Percentiles rank a stretch among this genome's conserved stretches.
Conservation (phyloP, 2,797 vertebrate species). For the Etheostoma perlongum region DNA sequence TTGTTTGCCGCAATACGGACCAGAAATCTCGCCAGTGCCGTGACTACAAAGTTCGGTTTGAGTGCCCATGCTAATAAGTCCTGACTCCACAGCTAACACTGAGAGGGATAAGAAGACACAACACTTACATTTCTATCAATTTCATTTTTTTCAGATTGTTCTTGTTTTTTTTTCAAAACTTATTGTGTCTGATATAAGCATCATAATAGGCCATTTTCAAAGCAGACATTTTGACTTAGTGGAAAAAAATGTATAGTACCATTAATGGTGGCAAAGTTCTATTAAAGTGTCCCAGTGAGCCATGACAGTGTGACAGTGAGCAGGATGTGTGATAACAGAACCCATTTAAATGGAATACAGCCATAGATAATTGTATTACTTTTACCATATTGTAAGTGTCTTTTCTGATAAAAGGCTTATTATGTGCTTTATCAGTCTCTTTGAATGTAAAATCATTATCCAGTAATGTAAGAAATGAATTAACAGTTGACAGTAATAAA, state of each 20-base stretch:
- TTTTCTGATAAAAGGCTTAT: neutral
- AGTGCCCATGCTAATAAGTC: conserved; percentile 42
- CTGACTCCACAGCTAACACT: neutral
- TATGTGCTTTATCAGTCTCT: conserved; percentile 7
- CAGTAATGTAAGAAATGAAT: conserved; percentile 1
- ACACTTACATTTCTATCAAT: neutral
- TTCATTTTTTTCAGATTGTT: neutral
- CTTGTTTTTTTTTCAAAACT: neutral
- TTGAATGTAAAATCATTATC: conserved; percentile 12
- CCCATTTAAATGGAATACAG: conserved; percentile 7
- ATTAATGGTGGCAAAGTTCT: neutral
- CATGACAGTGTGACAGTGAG: neutral
- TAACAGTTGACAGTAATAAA: conserved; percentile 32
- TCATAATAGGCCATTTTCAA: neutral
- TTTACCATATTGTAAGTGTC: conserved; percentile 1
- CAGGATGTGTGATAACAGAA: neutral
- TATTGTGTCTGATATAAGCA: neutral
- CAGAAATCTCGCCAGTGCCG: neutral
- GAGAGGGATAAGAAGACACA: neutral
- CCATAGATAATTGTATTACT: neutral
- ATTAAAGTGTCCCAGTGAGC: neutral
- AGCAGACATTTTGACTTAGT: neutral
- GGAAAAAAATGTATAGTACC: neutral
- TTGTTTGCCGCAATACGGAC: conserved; percentile 28
- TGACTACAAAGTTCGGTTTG: conserved; percentile 65